A percentile compares a stretch with the other conserved stretches of the same genome.
Evolutionary conservation across 2,113 vertebrate genomes (phyloP).

Genomic region (Indicator maculatus): DNA sequence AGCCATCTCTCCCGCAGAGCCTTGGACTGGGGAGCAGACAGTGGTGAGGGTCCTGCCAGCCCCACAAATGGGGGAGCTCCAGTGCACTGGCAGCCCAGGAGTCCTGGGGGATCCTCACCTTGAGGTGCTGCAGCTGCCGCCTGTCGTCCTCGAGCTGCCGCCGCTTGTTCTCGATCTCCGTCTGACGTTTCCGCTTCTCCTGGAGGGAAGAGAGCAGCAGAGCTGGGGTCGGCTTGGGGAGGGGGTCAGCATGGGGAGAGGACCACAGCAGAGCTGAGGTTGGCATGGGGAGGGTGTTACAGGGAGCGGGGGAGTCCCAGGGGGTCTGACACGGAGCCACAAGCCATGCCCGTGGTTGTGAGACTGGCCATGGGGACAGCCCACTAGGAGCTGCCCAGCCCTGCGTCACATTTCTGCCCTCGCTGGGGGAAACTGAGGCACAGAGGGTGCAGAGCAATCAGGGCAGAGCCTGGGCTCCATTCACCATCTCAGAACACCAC

Average conservation of each 20-base stretch:
- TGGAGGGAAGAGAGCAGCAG: slow-evolving; percentile 35
- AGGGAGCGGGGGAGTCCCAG: not conserved
- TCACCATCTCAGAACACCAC: not conserved
- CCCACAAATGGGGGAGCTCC: not conserved
- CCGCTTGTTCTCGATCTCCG: slow-evolving; percentile 87
- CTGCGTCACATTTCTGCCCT: accelerated
- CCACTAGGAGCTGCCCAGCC: not conserved
- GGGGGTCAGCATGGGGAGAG: not conserved
- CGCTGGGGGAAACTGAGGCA: not conserved
- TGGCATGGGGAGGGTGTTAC: not conserved
- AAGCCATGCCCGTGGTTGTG: accelerated
- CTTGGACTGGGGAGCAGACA: slow-evolving; percentile 82
- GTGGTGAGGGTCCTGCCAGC: not conserved
- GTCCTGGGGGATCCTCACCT: slow-evolving; percentile 71
- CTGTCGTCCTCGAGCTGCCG: slow-evolving; percentile 89
- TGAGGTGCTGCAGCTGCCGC: slow-evolving; percentile 89
- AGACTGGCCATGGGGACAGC: not conserved
- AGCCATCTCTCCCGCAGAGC: slow-evolving; percentile 92
- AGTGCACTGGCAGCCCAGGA: accelerated
- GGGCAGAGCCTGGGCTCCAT: not conserved
- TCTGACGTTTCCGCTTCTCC: slow-evolving; percentile 90
- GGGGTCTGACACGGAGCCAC: not conserved
- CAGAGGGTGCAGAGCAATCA: not conserved
- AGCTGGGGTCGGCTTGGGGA: not conserved
- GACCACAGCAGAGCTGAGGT: not conserved